Conservation (phyloP, 53 echinoderm and acorn worm genomes). For the Temnopleurus reevesii region DNA sequence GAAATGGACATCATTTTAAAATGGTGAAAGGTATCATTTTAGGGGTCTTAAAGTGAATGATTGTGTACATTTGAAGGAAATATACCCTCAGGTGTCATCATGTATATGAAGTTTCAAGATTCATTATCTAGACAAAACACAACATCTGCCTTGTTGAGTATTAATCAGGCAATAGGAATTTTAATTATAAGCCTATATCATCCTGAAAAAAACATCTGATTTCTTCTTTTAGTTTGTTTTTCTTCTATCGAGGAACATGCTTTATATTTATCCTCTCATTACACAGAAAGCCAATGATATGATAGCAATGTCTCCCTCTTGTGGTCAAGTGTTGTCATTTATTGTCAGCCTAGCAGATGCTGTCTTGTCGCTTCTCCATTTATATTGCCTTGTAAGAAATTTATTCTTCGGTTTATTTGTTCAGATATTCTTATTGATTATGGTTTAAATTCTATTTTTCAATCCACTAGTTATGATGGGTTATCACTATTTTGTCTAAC, state of each 20-base stretch:
- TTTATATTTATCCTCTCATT: background rate
- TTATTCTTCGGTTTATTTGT: no score
- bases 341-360: background rate
- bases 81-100: background rate
- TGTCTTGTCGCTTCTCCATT: background rate
- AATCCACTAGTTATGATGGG: background rate
- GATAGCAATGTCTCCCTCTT: background rate
- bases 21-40: no score
- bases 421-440: background rate
- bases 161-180: background rate
- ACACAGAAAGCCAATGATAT: background rate
- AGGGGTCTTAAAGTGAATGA: no score
- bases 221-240: background rate
- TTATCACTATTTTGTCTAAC: no score
- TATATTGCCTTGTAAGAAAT: background rate
- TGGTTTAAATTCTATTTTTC: background rate
- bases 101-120: background rate
- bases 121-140: no score
- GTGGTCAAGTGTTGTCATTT: background rate
- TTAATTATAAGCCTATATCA: no score
- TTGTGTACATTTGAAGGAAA: no score
- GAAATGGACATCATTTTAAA: no score
- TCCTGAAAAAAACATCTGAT: background rate
- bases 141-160: no score
- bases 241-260: no score